Conservation (phyloP, 2,888 invertebrate species). For the Dioctria linearis region DNA sequence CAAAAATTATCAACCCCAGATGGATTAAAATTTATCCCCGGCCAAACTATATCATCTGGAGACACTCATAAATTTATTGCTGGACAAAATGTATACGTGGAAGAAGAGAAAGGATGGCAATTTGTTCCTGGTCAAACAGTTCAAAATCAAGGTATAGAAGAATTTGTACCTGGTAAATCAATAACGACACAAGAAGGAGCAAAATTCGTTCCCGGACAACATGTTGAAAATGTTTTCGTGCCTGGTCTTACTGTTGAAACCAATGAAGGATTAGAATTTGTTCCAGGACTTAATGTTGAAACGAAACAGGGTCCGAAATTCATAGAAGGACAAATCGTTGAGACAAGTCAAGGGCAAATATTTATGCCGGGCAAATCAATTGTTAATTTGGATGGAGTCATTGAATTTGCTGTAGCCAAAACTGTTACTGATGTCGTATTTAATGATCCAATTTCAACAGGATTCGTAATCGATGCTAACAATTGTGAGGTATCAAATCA, state of each 20-base stretch:
- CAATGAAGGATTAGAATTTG: conserved; percentile 72
- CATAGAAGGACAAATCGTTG: conserved; percentile 83
- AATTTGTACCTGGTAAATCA: conserved; percentile 78
- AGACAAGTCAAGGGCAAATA: conserved; percentile 77
- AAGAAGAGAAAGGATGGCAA: conserved; percentile 73
- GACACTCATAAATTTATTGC: conserved; percentile 77
- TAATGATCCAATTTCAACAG: conserved; percentile 73
- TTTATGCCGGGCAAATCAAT: conserved; percentile 77
- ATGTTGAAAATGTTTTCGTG: conserved; percentile 73
- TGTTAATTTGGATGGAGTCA: conserved; percentile 72
- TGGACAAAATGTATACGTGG: conserved; percentile 74
- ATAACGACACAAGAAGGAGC: conserved; percentile 76
- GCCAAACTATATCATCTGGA: conserved; percentile 76
- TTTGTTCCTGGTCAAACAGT: conserved; percentile 78
- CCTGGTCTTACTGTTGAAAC: conserved; percentile 80
- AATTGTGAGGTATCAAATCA: conserved; percentile 73
- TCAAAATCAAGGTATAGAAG: conserved; percentile 71
- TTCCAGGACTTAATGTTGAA: conserved; percentile 81
- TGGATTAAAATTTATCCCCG: conserved; percentile 75
- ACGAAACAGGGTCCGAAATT: conserved; percentile 83
- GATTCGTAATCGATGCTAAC: conserved; percentile 75
- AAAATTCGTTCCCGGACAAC: conserved; percentile 79
- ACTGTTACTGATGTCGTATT: conserved; percentile 63
- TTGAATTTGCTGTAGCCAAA: conserved; percentile 70
- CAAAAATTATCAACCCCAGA: conserved; percentile 74